These are phyloP conservation scores for Holacanthella duospinosa DNA, from an alignment of 2,888 invertebrate species.

Conservation along the genomic window DNA sequence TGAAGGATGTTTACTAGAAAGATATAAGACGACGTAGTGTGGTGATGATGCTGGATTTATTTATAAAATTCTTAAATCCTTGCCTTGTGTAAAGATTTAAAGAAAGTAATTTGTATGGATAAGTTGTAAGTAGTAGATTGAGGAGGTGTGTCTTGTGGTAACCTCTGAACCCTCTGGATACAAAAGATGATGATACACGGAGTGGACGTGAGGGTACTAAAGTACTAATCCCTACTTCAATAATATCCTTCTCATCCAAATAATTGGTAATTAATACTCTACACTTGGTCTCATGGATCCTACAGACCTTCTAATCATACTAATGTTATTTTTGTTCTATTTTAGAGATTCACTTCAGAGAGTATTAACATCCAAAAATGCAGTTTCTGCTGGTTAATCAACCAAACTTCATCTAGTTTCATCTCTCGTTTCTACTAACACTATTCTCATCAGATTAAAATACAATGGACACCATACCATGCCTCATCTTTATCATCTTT, in stretches of 20 bases:
- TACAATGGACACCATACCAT: too few species aligned
- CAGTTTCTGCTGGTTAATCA: background rate
- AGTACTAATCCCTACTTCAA: background rate
- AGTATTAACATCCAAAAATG: background rate
- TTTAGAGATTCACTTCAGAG: background rate
- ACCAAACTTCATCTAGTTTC: too few species aligned
- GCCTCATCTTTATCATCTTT: too few species aligned
- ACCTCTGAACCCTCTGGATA: too few species aligned
- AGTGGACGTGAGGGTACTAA: too few species aligned
- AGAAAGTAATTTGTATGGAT: background rate
- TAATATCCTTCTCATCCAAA: background rate
- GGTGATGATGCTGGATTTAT: too few species aligned
- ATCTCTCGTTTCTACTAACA: too few species aligned
- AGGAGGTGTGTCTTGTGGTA: background rate
- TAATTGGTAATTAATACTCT: background rate
- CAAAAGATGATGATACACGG: too few species aligned
- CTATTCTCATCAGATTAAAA: too few species aligned
- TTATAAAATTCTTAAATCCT: background rate
- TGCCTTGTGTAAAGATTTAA: background rate
- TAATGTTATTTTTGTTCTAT: slow-evolving; percentile 1
- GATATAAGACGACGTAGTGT: too few species aligned
- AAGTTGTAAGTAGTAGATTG: background rate
- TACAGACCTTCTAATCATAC: background rate
- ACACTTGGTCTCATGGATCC: background rate
- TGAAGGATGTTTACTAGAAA: too few species aligned